These are phyloP conservation scores for Hoplostethus mediterraneus DNA, from an alignment of 2,797 vertebrate genomes.

Conservation along the genomic window DNA sequence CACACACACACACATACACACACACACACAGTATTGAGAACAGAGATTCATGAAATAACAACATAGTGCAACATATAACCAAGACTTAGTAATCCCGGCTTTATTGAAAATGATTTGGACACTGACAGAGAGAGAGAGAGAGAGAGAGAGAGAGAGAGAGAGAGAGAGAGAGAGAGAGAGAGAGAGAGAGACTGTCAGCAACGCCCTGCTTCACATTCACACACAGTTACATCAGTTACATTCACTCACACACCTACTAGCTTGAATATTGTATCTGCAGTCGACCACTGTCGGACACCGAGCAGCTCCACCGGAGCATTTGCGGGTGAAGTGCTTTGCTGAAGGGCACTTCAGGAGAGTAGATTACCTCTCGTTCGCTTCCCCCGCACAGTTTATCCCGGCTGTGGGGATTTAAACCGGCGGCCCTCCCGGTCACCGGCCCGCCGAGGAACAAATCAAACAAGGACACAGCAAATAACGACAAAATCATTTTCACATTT, in stretches of 20 bases:
- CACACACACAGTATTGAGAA: conserved; percentile 2
- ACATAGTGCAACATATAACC: conserved; percentile 40
- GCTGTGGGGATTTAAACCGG: conserved; percentile 59
- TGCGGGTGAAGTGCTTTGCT: conserved; percentile 62
- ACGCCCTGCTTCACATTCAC: conserved; percentile 20
- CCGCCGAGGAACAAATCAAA: conserved; percentile 38
- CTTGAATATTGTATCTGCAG: conserved; percentile 25
- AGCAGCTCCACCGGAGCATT: conserved; percentile 27
- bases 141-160: too few species aligned
- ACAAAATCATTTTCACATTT: not conserved
- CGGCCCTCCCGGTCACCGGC: conserved; percentile 55
- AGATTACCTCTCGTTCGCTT: conserved; percentile 67
- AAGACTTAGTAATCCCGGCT: conserved; percentile 25
- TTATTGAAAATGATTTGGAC: conserved; percentile 9
- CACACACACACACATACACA: not conserved
- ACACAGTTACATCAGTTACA: conserved; percentile 17
- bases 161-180: too few species aligned
- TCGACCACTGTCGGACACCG: conserved; percentile 23
- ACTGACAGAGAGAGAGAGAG: too few species aligned
- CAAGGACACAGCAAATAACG: conserved; percentile 8
- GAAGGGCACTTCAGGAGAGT: conserved; percentile 74
- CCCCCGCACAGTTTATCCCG: conserved; percentile 55
- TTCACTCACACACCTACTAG: conserved; percentile 20
- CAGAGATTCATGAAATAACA: conserved; percentile 47
- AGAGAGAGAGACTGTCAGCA: too few species aligned